These are phyloP conservation scores for Drosophila stalkeri DNA, from an alignment of 2,888 invertebrate species.

Conservation along the genomic window DNA sequence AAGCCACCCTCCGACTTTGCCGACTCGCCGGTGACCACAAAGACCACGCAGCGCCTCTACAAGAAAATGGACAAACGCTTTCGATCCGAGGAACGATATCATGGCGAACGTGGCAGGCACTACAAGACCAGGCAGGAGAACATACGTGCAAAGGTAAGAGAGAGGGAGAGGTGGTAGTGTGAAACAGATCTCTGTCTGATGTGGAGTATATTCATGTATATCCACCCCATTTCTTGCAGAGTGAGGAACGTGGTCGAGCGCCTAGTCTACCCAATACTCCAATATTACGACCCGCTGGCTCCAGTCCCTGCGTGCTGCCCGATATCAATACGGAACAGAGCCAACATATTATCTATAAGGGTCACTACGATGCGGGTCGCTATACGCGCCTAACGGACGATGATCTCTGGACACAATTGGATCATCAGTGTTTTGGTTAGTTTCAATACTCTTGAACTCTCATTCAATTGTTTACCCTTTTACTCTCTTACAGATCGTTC, in stretches of 20 bases:
- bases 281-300: slow-evolving; percentile 88
- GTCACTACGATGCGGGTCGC: slow-evolving; percentile 89
- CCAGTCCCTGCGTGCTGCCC: slow-evolving; percentile 89
- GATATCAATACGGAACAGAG: slow-evolving; percentile 77
- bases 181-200: not conserved
- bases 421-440: slow-evolving; percentile 84
- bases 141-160: slow-evolving; percentile 90
- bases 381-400: slow-evolving; percentile 92
- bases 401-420: slow-evolving; percentile 88
- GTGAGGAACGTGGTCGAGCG: slow-evolving; percentile 91
- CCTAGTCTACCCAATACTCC: slow-evolving; percentile 91
- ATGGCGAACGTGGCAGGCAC: slow-evolving; percentile 87
- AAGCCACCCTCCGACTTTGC: slow-evolving; percentile 95
- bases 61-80: slow-evolving; percentile 92
- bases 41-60: slow-evolving; percentile 87
- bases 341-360: slow-evolving; percentile 89
- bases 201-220: not conserved
- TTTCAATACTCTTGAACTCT: fast-evolving
- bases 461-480: not conserved
- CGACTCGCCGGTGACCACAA: slow-evolving; percentile 90
- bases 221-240: slow-evolving; percentile 60
- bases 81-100: slow-evolving; percentile 91
- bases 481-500: slow-evolving; percentile 78
- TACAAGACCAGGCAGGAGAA: slow-evolving; percentile 89
- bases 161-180: not conserved